Evolutionary conservation across 2,797 vertebrate species (phyloP).

Genomic region (Otolemur crassicaudatus): DNA sequence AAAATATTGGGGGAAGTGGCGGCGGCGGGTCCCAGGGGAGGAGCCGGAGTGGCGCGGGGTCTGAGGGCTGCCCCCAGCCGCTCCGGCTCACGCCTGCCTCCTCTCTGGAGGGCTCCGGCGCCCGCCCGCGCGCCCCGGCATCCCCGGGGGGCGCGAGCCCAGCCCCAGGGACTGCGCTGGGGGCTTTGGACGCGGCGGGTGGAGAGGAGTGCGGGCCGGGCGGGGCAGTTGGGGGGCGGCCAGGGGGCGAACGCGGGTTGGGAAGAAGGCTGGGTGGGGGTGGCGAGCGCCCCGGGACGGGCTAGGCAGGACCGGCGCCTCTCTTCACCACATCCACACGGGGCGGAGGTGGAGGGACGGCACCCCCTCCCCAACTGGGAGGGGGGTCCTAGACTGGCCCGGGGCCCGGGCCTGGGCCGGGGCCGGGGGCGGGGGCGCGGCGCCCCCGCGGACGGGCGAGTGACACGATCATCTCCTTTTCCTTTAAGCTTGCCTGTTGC

Average conservation of each 20-base stretch:
- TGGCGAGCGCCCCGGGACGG: conserved; percentile 36
- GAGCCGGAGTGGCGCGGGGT: conserved; percentile 52
- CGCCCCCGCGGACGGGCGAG: conserved; percentile 90
- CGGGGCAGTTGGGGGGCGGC: conserved; percentile 8
- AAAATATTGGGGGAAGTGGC: conserved; percentile 50
- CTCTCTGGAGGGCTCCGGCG: neutral
- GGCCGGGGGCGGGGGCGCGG: conserved; percentile 65
- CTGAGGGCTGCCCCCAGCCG: conserved; percentile 2
- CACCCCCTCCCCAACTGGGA: conserved; percentile 13
- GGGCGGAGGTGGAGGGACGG: conserved; percentile 65
- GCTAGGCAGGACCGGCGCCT: neutral
- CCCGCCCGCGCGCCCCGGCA: neutral
- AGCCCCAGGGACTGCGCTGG: neutral
- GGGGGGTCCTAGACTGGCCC: conserved; percentile 49
- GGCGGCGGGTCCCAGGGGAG: conserved; percentile 66
- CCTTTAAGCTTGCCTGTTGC: conserved; percentile 97
- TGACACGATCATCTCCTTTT: conserved; percentile 95
- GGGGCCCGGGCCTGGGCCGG: conserved; percentile 84
- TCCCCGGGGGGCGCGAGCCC: conserved; percentile 4
- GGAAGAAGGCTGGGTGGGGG: neutral
- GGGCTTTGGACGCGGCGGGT: neutral
- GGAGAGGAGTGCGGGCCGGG: conserved; percentile 11
- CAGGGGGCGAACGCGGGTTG: conserved; percentile 6
- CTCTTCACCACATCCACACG: neutral
- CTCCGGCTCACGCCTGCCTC: neutral